Percentiles rank a stretch among this genome's conserved stretches.
Evolutionary conservation across 2,113 vertebrate species (phyloP).

Genomic region (Podocnemis expansa): DNA sequence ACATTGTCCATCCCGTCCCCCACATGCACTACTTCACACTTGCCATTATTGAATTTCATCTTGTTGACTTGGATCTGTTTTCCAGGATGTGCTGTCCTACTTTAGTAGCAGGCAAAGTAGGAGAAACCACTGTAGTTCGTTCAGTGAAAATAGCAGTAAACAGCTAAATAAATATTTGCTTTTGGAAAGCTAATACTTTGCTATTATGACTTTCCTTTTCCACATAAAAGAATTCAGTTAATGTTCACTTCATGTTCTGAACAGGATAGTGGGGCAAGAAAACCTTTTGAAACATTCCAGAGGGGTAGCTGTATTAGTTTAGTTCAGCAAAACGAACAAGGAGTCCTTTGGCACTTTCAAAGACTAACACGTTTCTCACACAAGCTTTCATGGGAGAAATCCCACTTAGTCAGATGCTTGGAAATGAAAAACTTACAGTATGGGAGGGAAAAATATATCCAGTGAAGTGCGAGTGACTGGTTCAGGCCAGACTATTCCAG

Average conservation of each 20-base stretch:
- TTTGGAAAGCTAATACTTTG: not conserved
- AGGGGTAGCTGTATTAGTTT: no score
- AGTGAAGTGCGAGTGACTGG: no score
- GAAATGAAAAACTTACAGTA: no score
- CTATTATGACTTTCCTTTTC: not conserved
- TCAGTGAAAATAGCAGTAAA: not conserved
- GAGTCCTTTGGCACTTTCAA: no score
- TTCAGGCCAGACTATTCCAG: no score
- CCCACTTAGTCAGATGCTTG: no score
- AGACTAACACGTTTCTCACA: no score
- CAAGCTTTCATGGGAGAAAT: no score
- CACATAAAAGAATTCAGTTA: not conserved
- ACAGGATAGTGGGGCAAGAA: slow-evolving; percentile 6
- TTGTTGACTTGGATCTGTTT: not conserved
- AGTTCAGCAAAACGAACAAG: no score
- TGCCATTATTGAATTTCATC: no score
- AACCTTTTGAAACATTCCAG: not conserved
- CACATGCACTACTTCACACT: not conserved
- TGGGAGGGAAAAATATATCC: no score
- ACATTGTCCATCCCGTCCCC: not conserved
- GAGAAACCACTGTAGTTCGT: not conserved
- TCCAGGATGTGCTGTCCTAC: not conserved
- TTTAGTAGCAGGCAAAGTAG: not conserved
- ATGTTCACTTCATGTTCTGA: slow-evolving; percentile 34
- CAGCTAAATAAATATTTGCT: not conserved